A percentile compares a stretch with the other conserved stretches of the same genome.
Evolutionary conservation across 2,888 invertebrate genomes (phyloP).

Genomic region (Galerucella calmariensis): DNA sequence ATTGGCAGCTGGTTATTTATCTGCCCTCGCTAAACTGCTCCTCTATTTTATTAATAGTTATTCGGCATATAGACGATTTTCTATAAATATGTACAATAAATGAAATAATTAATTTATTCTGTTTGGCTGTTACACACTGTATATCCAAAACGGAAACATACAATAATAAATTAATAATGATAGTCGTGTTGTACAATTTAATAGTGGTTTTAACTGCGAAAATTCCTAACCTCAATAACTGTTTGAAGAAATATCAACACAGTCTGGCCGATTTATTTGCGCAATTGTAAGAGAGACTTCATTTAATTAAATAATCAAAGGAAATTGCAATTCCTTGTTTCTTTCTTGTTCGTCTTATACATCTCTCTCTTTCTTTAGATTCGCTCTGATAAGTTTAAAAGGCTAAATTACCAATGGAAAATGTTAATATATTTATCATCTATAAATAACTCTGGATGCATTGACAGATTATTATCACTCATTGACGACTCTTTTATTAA

Average conservation of each 20-base stretch:
- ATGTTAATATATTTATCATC: background rate
- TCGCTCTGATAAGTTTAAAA: conserved; percentile 11
- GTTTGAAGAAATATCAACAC: background rate
- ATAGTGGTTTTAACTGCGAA: background rate
- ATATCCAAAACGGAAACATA: no score
- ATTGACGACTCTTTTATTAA: background rate
- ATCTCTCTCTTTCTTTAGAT: background rate
- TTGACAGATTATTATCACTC: background rate
- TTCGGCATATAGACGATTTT: no score
- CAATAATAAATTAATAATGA: background rate
- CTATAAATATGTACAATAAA: no score
- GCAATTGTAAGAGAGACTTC: background rate
- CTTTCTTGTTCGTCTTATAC: conserved; percentile 1
- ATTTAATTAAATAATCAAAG: conserved; percentile 13
- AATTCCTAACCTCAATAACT: background rate
- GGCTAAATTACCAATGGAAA: conserved; percentile 6
- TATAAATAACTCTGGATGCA: background rate
- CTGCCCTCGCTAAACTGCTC: no score
- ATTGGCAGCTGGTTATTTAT: no score
- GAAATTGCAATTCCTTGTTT: background rate
- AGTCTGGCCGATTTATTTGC: conserved; percentile 4
- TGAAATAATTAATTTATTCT: no score
- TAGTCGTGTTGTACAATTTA: background rate
- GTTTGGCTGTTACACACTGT: no score
- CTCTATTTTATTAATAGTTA: no score